phyloP scores from a whole-genome alignment of 2,888 invertebrate species.

The Halictus quadricinctus region DNA sequence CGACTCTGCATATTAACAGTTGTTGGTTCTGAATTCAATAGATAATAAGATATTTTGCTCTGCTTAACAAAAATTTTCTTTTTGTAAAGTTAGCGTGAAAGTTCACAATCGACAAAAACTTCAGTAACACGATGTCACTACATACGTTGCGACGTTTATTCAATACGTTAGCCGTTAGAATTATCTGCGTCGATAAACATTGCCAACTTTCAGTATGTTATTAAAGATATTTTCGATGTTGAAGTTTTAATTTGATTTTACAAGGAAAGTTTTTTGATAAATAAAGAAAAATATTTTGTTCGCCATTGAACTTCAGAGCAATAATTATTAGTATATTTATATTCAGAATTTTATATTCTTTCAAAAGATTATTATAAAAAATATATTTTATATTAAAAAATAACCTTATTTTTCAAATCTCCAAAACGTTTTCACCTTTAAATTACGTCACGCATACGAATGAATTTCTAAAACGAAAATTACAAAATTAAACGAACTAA shows the following conservation, averaged over 20 bases:
- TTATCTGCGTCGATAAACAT: background rate
- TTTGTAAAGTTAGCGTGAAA: background rate
- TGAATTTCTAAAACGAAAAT: too few species aligned
- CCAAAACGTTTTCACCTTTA: too few species aligned
- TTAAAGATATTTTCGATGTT: background rate
- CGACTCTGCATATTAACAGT: background rate
- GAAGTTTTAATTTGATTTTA: background rate
- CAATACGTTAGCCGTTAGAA: too few species aligned
- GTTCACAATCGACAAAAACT: background rate
- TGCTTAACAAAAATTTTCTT: background rate
- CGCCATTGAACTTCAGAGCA: background rate
- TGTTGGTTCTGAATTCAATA: background rate
- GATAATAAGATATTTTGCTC: background rate
- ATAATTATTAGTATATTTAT: background rate
- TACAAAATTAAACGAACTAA: too few species aligned
- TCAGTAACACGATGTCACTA: background rate
- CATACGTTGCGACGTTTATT: too few species aligned
- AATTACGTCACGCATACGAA: too few species aligned
- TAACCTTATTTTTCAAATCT: too few species aligned
- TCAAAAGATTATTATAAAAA: background rate
- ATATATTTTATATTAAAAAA: background rate
- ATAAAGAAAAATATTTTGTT: background rate
- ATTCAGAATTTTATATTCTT: too few species aligned
- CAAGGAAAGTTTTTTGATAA: background rate
- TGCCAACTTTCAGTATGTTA: background rate